phyloP scores from a whole-genome alignment of 2,797 vertebrate genomes.

The Crax fasciolata region DNA sequence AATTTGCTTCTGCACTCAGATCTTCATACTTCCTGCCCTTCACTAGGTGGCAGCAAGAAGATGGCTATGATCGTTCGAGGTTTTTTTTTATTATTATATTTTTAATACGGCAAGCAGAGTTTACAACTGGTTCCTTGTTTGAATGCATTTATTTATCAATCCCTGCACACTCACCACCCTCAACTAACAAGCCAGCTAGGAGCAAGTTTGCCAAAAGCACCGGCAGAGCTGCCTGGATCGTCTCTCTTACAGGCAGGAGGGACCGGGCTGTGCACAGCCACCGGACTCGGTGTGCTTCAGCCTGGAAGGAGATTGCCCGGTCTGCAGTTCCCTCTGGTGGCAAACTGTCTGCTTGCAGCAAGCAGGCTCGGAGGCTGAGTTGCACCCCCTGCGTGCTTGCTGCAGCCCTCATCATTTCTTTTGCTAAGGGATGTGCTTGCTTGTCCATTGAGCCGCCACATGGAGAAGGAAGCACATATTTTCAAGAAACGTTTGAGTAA shows the following conservation, averaged over 20 bases:
- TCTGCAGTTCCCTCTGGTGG: constrained; percentile 71
- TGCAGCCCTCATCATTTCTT: background rate
- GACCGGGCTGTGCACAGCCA: accelerated
- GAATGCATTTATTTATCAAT: background rate
- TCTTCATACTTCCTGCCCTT: background rate
- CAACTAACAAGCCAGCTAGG: background rate
- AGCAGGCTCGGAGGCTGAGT: background rate
- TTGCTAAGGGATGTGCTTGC: background rate
- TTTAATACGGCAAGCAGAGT: background rate
- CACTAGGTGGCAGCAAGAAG: constrained; percentile 74
- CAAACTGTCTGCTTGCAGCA: background rate
- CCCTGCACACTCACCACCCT: background rate
- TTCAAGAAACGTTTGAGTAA: background rate
- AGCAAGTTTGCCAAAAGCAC: background rate
- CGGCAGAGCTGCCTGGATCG: background rate
- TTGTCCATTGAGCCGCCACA: no score
- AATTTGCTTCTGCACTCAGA: background rate
- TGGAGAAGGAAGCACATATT: background rate
- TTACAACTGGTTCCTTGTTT: background rate
- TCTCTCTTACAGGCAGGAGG: background rate
- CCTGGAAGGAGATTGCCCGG: background rate
- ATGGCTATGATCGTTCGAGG: background rate
- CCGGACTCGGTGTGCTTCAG: accelerated
- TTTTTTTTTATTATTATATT: background rate
- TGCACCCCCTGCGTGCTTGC: background rate